Evolutionary conservation across 1,140 invertebrate genomes (phyloP), one percentile per base, ranked within the genome.

Genomic region (Amphibalanus amphitrite): DNA sequence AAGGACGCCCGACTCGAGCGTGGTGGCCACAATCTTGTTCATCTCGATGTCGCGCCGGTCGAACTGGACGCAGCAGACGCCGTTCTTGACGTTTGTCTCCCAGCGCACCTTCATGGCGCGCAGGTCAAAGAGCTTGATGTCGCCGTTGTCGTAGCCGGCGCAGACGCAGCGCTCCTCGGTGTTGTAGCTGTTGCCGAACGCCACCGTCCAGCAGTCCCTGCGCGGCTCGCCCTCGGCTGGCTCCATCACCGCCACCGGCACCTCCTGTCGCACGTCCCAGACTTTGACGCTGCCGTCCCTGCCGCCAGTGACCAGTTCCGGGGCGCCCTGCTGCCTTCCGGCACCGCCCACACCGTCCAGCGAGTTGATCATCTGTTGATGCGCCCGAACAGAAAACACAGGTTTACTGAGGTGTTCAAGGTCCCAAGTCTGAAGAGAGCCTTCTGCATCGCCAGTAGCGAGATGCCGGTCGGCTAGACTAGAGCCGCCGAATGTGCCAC

Each of bases 101-200:
- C 93, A 97, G 75, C 86, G 82, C 0, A 96, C 77, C 8, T 84
- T 82, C 88, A 96, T 92, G 23, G 85, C 86, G 75, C 87, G 85
- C n/a, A 98, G 81, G 82, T 97, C 93, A 80, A 95, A 97, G 79
- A 97, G 85, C 82, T 97, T 97, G 0, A 98, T 80, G 80, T 98
- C 95, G 0, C 95, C 95, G 82, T 97, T 98, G 78, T 98, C 95
- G 80, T 96, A 98, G 4, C 95, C 95, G 64, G 93, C 89, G 73
- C 87, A 88, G 0, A 97, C 86, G 71, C 91, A 84, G 71, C 94
- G 83, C 76, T 97, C 93, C 40, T 90, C 84, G 28, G 87, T 85
- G 78, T 90, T 93, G 77, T 88, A 93, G 0, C 91, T 89, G 82
- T 97, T 90, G 1, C 86, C 92, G 78, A 95, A 94, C 23, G 86